Base-by-base conservation (phyloP, 2,113 vertebrate genomes). In the Pomatostomus ruficeps region DNA sequence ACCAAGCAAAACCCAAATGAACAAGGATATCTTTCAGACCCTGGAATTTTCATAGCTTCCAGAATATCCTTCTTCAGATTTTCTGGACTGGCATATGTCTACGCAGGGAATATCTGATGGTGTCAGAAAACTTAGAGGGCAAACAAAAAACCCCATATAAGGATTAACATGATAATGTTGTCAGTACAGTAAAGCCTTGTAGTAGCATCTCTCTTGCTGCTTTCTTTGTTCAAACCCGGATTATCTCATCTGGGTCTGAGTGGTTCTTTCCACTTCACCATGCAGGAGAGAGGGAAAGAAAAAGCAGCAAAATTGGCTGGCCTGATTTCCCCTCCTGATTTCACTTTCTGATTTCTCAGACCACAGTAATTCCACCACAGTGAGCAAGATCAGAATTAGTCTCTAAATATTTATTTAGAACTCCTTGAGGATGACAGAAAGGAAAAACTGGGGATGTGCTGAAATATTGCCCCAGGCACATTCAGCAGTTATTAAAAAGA, bases 401-500 rank as follows among this genome's bases (percentile, higher is more conserved):
- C 58, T 89, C 85, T 61, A 74, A 92, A 91, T 36, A 67, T 84
- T 94, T 93, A 67, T 92, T 75, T 95, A 85, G 62, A 91, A 94
- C 92, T 93, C 75, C 65, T 89, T 42, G 36, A 80, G 38, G 55
- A 58, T 91, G 76, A 78, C 71, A 96, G 90, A 96, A 93, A 49
- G 51, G 25, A 86, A 92, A 26, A 93, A 51, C 49, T 83, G 54
- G 73, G 36, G 54, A 78, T 49, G 28, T 85, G 68, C 85, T 77
- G 83, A 89, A 91, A 94, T 62, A 65, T 33, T 82, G 48, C 95
- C 51, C 51, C 25, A 33, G 94, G 91, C 82, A 54, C 57, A 61
- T 90, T 92, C 85, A 86, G 79, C 72, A 94, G 31, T 95, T 96
- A 96, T 95, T 94, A 93, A 92, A 70, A 96, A 92, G 54, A 93